Evolutionary conservation across 1,140 invertebrate species (phyloP), one percentile per base, ranked within the genome.

Genomic region (Drosophila pruinosa): DNA sequence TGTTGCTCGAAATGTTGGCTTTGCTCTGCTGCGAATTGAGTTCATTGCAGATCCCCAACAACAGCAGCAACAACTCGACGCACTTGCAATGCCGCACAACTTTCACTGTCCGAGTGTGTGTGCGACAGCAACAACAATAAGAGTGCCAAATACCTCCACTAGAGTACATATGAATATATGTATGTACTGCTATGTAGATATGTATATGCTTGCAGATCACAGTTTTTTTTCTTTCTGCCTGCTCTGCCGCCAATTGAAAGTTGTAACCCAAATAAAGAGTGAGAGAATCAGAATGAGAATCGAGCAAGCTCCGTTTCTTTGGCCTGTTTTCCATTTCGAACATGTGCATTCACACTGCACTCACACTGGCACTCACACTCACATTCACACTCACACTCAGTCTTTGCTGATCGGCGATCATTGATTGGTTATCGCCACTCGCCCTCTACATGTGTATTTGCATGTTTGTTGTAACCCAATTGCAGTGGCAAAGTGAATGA

Each of bases 21-120:
- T 71, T 69, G 59, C 59, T 48, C 68, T 56, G 59, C 61, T 50
- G 21, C 57, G 65, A 71, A 71, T 71, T 65, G 68, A 67, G 63
- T 67, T 67, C 69, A 67, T 38, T 58, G 69, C 69, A 58, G 62
- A 57, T 43, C 45, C 14, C 10, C 24, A 7, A 14, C 17, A 26
- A 21, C 43, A 31, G 8, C 7, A 43, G 5, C 48, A 62, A 21
- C 8, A 21, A 12, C n/a, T n/a, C n/a, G n/a, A n/a, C n/a, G n/a
- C 38, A 50, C 50, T 64, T 70, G 52, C 58, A 70, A 41, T 12
- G 28, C 50, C 12, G 45, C 34, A 24, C 26, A 47, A 72, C 69
- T 72, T 72, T 72, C 62, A 58, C 69, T 72, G 53, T 22, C 7
- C 34, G 45, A 57, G 34, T 41, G 65, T 61, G 19, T 41, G 45